phyloP scores from a whole-genome alignment of 1,140 invertebrate species.

The Drosophila oshimai region DNA sequence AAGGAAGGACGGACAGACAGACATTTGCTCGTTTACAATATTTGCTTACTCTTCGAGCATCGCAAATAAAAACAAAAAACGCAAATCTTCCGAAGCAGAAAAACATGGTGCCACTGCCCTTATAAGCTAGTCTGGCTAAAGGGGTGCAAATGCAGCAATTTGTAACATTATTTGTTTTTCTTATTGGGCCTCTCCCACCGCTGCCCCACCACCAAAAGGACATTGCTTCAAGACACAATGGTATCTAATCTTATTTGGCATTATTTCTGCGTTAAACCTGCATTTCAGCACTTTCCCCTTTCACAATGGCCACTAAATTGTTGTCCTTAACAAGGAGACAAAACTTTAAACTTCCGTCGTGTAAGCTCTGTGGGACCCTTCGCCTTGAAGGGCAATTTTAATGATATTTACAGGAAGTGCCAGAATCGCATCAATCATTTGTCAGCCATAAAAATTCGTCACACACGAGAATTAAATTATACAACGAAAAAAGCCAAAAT shows the following conservation, averaged over 20 bases:
- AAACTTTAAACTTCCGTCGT: slow-evolving; percentile 42
- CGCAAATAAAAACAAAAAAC: no score
- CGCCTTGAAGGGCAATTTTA: slow-evolving; percentile 43
- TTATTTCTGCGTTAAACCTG: slow-evolving; percentile 78
- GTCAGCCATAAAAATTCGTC: slow-evolving; percentile 81
- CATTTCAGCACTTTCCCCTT: slow-evolving; percentile 62
- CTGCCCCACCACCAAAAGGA: not conserved
- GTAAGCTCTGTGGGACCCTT: not conserved
- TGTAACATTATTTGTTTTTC: slow-evolving; percentile 70
- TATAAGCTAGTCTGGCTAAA: slow-evolving; percentile 27
- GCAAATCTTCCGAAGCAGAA: not conserved
- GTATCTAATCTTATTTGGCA: slow-evolving; percentile 80
- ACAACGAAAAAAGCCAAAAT: slow-evolving; percentile 39
- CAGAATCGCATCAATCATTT: slow-evolving; percentile 78
- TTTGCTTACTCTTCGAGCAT: no score
- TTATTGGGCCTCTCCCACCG: slow-evolving; percentile 9
- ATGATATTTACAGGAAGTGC: slow-evolving; percentile 76
- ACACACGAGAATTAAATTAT: slow-evolving; percentile 75
- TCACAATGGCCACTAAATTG: slow-evolving; percentile 22
- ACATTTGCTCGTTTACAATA: no score
- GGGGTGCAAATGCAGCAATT: slow-evolving; percentile 78
- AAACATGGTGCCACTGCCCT: slow-evolving; percentile 20
- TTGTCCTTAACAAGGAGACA: slow-evolving; percentile 33
- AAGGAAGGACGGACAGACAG: no score
- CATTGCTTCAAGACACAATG: slow-evolving; percentile 65